phyloP scores from a whole-genome alignment of 2,888 invertebrate species.

The Disparrhopalites patrizii region DNA sequence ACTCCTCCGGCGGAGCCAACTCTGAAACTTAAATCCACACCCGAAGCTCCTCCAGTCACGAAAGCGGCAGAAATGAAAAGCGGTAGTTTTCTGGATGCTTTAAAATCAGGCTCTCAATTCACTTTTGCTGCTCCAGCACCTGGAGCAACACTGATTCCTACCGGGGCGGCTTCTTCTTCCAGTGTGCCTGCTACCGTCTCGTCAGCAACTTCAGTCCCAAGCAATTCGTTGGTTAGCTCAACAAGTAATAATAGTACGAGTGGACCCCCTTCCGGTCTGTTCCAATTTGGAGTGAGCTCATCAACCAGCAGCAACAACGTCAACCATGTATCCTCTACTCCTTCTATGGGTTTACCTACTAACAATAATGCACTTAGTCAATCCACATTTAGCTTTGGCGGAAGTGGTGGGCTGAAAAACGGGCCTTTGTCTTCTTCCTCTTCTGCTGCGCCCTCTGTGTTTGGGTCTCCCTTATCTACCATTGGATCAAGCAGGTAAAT shows the following conservation, averaged over 20 bases:
- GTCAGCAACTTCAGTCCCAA: background rate
- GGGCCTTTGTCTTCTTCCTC: conserved; percentile 8
- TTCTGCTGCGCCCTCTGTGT: conserved; percentile 16
- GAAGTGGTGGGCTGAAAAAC: conserved; percentile 12
- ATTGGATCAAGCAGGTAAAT: background rate
- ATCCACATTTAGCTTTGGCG: conserved; percentile 18
- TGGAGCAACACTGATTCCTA: conserved; percentile 20
- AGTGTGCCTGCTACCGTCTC: background rate
- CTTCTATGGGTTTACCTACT: conserved; percentile 3
- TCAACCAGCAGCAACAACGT: no score
- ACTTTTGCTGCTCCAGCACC: conserved; percentile 18
- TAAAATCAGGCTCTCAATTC: conserved; percentile 20
- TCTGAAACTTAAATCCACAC: conserved; percentile 17
- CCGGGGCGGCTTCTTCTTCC: conserved; percentile 6
- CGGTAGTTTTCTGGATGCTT: conserved; percentile 25
- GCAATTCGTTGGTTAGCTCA: background rate
- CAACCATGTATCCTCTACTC: background rate
- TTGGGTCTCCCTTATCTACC: conserved; percentile 20
- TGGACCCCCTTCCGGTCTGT: conserved; percentile 18
- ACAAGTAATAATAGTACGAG: background rate
- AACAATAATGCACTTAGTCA: conserved; percentile 12
- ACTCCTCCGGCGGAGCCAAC: conserved; percentile 24
- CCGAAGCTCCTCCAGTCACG: background rate
- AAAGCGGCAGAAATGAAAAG: conserved; percentile 7
- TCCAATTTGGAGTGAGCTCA: conserved; percentile 18